Evolutionary conservation across 2,888 invertebrate genomes (phyloP), one percentile per base, ranked within the genome.

Genomic region (Gibbula magus): DNA sequence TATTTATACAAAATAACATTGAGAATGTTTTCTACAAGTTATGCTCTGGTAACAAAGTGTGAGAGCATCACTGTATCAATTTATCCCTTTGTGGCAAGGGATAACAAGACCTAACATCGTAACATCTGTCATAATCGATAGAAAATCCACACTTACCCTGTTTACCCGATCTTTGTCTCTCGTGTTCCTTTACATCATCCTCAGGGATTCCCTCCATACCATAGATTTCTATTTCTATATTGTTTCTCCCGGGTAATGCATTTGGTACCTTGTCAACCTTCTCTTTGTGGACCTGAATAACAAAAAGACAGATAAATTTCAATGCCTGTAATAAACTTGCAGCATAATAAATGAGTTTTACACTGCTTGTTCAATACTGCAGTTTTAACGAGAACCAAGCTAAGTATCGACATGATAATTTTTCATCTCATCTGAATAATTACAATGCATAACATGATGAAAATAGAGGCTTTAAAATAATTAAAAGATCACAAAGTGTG

Each of bases 171-270:
- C 97, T 96, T 92, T 97, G 96, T 89, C 96, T 95, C 94, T 99
- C 98, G 94, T 99, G 99, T 92, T 98, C 97, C 92, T 96, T 96
- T 84, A 98, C 93, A 94, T 99, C 99, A 89, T 96, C 97, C 79
- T 97, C 95, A 45, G 99, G 99, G 91, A 99, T 99, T 88, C 99
- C 99, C 95, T 99, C 99, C 99, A 99, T 99, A 87, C 99, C 99
- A 95, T 99, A 99, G 92, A 99, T 99, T 95, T 99, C 99, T 93
- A 99, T 97, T 94, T 99, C 99, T 93, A 98, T 98, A 94, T 98
- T 98, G 92, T 98, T 98, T 93, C 99, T 95, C 94, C 98, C 98
- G 90, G 99, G 98, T 92, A 99, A 94, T 84, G 99, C 98, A 94
- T 99, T 99, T 88, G 99, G 99, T 92, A 99, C 99, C 95, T 99